Evolutionary conservation across 2,797 vertebrate genomes (phyloP).

Genomic region (Telmatherina bonti): DNA sequence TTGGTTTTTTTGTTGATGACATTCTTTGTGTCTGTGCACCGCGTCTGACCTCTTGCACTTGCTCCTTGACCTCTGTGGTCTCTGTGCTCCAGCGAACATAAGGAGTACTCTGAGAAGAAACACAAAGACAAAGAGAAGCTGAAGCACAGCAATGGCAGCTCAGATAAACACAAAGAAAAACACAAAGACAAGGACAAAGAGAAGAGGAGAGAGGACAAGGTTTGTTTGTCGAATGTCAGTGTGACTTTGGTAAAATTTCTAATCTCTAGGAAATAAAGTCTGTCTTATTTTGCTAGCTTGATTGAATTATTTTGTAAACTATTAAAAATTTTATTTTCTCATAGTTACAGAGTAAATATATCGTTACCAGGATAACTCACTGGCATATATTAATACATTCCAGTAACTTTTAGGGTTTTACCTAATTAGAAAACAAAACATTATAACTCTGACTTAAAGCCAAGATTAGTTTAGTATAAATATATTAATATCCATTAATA

Average conservation of each 20-base stretch:
- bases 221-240: slow-evolving; percentile 45
- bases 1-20: neutral
- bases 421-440: slow-evolving; percentile 10
- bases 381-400: neutral
- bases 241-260: slow-evolving; percentile 4
- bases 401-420: neutral
- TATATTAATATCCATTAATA: slow-evolving; percentile 1
- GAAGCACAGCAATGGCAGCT: slow-evolving; percentile 82
- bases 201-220: slow-evolving; percentile 93
- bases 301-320: neutral
- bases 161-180: slow-evolving; percentile 89
- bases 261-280: neutral
- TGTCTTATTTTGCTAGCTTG: neutral
- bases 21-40: slow-evolving; percentile 25
- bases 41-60: slow-evolving; percentile 42
- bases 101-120: slow-evolving; percentile 95
- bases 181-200: slow-evolving; percentile 90
- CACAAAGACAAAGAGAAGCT: slow-evolving; percentile 91
- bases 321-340: neutral
- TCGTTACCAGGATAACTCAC: neutral
- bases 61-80: slow-evolving; percentile 51
- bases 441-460: neutral
- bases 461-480: neutral
- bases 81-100: slow-evolving; percentile 88
- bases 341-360: neutral